phyloP scores from a whole-genome alignment of 1,140 invertebrate genomes.

The Drosophila pseudoananassae region DNA sequence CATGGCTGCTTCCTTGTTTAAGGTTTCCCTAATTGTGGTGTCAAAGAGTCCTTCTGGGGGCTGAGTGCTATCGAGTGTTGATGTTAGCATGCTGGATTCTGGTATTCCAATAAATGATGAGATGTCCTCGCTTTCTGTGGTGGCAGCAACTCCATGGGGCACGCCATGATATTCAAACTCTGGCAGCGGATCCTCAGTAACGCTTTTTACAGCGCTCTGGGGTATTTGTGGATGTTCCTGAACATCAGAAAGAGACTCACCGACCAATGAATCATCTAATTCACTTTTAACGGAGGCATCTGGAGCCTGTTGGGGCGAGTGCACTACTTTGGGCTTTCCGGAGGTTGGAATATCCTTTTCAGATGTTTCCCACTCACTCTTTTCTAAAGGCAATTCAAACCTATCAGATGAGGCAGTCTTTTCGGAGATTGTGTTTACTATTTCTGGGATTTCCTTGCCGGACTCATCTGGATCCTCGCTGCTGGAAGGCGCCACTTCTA shows the following conservation, averaged over 20 bases:
- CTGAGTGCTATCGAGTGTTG: slow-evolving; percentile 54
- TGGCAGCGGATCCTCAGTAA: slow-evolving; percentile 88
- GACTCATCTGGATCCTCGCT: slow-evolving; percentile 74
- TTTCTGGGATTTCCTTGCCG: slow-evolving; percentile 65
- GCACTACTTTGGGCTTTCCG: slow-evolving; percentile 70
- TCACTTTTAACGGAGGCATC: slow-evolving; percentile 67
- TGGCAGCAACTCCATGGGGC: slow-evolving; percentile 27
- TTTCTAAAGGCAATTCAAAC: slow-evolving; percentile 74
- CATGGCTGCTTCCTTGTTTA: slow-evolving; percentile 73
- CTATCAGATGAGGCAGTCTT: slow-evolving; percentile 47
- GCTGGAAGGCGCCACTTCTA: slow-evolving; percentile 63
- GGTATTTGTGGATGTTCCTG: slow-evolving; percentile 88
- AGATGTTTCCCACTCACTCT: slow-evolving; percentile 79
- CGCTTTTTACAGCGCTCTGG: slow-evolving; percentile 87
- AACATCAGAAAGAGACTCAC: slow-evolving; percentile 88
- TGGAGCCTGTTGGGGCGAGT: slow-evolving; percentile 84
- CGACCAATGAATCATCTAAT: slow-evolving; percentile 84
- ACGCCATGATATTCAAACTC: slow-evolving; percentile 89
- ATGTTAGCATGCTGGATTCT: slow-evolving; percentile 52
- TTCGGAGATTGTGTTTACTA: slow-evolving; percentile 69
- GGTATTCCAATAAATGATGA: slow-evolving; percentile 74
- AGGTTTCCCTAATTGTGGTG: slow-evolving; percentile 64
- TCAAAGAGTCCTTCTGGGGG: slow-evolving; percentile 68
- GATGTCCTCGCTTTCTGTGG: slow-evolving; percentile 51
- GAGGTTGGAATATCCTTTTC: slow-evolving; percentile 72